These are phyloP conservation scores for Pyralis farinalis DNA, from an alignment of 2,888 invertebrate species.

Conservation along the genomic window DNA sequence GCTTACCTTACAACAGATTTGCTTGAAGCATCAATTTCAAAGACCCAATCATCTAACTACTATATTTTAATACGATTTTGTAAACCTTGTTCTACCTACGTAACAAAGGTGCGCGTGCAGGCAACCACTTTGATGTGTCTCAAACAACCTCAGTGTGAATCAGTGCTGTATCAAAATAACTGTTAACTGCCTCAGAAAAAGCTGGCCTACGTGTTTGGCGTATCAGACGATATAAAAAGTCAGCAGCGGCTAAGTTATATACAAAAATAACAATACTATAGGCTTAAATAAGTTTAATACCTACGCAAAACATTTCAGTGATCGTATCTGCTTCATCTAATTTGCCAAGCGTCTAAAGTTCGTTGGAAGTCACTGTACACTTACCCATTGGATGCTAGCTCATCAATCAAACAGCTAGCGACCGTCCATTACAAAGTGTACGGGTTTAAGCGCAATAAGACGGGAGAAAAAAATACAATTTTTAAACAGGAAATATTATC, in stretches of 20 bases:
- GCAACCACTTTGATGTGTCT: constrained; percentile 32
- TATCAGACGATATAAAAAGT: constrained; percentile 7
- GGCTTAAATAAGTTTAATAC: constrained; percentile 14
- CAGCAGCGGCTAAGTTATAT: constrained; percentile 7
- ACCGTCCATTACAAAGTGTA: constrained; percentile 63
- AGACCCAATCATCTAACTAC: constrained; percentile 6
- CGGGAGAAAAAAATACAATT: constrained; percentile 68
- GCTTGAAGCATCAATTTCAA: constrained; percentile 5
- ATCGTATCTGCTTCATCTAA: constrained; percentile 36
- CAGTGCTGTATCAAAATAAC: constrained; percentile 33
- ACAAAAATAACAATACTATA: too few species aligned
- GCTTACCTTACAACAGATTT: not conserved
- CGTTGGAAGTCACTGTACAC: constrained; percentile 57
- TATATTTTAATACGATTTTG: not conserved
- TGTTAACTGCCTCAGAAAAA: constrained; percentile 20
- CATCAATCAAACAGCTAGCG: constrained; percentile 92
- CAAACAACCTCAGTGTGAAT: constrained; percentile 13
- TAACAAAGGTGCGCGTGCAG: constrained; percentile 34
- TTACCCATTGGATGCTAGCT: constrained; percentile 91
- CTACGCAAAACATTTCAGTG: constrained; percentile 16
- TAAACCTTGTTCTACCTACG: not conserved
- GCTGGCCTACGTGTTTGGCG: constrained; percentile 8
- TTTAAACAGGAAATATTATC: constrained; percentile 57
- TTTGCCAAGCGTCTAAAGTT: constrained; percentile 59
- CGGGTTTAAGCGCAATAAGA: constrained; percentile 69